Conservation (phyloP, 2,888 invertebrate species). For the Acronicta aceris region DNA sequence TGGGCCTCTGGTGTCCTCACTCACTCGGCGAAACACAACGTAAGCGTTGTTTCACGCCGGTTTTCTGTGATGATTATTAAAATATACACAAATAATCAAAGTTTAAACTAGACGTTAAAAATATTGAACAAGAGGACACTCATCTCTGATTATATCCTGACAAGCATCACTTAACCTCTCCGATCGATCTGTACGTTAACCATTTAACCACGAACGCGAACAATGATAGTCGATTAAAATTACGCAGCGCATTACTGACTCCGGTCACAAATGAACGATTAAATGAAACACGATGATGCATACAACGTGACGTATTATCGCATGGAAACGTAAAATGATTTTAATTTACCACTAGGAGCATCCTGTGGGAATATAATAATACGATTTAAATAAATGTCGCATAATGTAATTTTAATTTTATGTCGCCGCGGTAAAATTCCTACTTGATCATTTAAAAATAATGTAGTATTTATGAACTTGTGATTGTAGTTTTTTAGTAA, state of each 20-base stretch:
- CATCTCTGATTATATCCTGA: neutral
- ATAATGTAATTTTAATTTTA: neutral
- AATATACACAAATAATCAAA: no score
- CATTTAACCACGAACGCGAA: conserved; percentile 7
- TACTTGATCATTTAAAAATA: neutral
- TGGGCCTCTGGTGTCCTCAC: no score
- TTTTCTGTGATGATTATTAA: no score
- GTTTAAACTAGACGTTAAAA: no score
- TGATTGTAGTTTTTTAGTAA: no score
- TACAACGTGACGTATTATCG: conserved; percentile 69
- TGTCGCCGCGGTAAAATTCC: neutral
- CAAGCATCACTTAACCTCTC: conserved; percentile 1
- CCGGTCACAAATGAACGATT: conserved; percentile 75
- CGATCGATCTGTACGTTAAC: neutral
- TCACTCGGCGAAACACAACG: no score
- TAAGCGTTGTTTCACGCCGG: no score
- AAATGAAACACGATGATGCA: conserved; percentile 74
- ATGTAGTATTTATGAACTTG: no score
- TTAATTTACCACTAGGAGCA: conserved; percentile 39
- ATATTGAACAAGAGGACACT: neutral
- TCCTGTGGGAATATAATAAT: neutral
- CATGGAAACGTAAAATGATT: conserved; percentile 57
- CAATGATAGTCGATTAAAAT: conserved; percentile 57
- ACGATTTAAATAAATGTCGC: conserved; percentile 8
- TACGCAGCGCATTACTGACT: conserved; percentile 64